Conservation (phyloP, 2,888 invertebrate genomes). For the Sphaerophoria rueppellii region DNA sequence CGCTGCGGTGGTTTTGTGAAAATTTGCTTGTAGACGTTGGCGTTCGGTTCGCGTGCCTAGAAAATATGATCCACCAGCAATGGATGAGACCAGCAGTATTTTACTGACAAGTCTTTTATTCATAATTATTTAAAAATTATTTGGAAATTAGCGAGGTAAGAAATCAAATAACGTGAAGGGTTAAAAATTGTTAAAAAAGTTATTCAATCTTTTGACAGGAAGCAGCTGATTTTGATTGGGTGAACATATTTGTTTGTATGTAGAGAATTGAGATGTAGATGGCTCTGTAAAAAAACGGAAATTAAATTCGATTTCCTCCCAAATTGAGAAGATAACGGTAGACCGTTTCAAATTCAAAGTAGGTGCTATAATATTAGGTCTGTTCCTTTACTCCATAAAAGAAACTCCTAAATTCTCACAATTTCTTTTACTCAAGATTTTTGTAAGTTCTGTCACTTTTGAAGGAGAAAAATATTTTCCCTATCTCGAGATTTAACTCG, state of each 20-base stretch:
- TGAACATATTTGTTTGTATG: not conserved
- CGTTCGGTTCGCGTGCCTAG: constrained; percentile 77
- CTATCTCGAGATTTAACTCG: too few species aligned
- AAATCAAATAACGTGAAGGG: constrained; percentile 4
- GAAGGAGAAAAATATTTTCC: too few species aligned
- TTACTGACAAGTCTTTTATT: constrained; percentile 57
- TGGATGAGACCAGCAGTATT: constrained; percentile 75
- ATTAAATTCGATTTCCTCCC: not conserved
- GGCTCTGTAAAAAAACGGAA: not conserved
- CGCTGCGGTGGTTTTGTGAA: constrained; percentile 13
- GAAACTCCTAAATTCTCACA: too few species aligned
- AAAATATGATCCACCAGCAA: constrained; percentile 78
- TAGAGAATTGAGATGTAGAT: not conserved
- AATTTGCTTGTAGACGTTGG: constrained; percentile 63
- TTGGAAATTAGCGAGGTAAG: not conserved
- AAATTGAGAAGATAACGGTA: not conserved
- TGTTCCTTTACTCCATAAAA: too few species aligned
- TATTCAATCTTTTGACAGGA: constrained; percentile 38
- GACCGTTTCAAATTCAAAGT: not conserved
- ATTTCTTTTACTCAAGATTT: too few species aligned
- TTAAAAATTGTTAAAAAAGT: constrained; percentile 17
- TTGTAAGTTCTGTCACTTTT: too few species aligned
- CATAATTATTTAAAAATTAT: constrained; percentile 42
- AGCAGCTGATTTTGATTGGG: constrained; percentile 50
- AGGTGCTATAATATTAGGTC: too few species aligned